A percentile compares a stretch with the other conserved stretches of the same genome.
Evolutionary conservation across 2,797 vertebrate species (phyloP).

Genomic region (Neopelma chrysocephalum): DNA sequence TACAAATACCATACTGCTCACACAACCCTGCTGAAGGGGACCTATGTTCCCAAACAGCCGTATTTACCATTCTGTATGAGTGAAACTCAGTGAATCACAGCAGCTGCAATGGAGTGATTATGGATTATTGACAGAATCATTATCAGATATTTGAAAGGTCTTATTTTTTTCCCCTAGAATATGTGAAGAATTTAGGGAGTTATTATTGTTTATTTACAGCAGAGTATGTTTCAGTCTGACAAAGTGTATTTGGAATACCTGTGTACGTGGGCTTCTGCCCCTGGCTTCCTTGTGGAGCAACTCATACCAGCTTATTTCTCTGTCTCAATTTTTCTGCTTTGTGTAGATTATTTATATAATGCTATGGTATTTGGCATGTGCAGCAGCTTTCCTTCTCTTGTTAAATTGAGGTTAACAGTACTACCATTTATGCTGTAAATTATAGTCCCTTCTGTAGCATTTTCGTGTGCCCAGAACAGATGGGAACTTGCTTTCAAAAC

Average conservation of each 20-base stretch:
- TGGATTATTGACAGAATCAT: neutral
- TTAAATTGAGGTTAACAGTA: conserved; percentile 17
- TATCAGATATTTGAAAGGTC: neutral
- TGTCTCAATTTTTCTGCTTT: neutral
- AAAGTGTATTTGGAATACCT: neutral
- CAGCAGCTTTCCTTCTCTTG: neutral
- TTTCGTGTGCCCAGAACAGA: conserved; percentile 26
- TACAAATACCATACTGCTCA: neutral
- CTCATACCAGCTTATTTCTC: neutral
- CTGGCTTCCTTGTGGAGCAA: neutral
- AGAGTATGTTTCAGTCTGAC: neutral
- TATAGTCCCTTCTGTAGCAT: neutral
- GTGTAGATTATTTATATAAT: conserved; percentile 1
- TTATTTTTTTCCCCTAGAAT: too few relatives aligned
- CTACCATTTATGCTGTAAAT: conserved; percentile 17
- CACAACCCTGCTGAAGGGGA: neutral
- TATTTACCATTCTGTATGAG: neutral
- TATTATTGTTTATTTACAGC: neutral
- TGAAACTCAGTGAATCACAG: neutral
- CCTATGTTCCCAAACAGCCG: neutral
- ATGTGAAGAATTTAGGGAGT: neutral
- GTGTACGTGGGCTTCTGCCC: neutral
- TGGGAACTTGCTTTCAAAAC: conserved; percentile 15
- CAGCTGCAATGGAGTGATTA: neutral
- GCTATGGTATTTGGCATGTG: neutral